These are phyloP conservation scores for Teleogryllus occipitalis DNA, from an alignment of 1,140 invertebrate species.

Conservation along the genomic window DNA sequence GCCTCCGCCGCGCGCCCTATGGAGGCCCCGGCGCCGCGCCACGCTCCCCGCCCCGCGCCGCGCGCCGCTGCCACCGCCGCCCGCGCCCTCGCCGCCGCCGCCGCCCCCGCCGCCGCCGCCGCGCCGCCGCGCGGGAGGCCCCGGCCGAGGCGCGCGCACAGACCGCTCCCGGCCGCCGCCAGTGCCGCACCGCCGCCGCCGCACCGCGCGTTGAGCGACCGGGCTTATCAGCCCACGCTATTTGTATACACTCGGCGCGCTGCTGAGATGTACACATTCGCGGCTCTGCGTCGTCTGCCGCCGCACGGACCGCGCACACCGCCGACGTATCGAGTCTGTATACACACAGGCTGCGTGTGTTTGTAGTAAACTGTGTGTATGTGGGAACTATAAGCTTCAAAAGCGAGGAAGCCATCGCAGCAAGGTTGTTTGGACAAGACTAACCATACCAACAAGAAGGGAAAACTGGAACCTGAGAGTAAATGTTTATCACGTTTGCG, in stretches of 20 bases:
- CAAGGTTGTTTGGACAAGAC: conserved; percentile 16
- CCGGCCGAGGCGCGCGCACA: too few relatives aligned
- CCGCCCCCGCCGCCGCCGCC: too few relatives aligned
- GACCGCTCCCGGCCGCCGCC: too few relatives aligned
- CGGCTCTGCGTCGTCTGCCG: neutral
- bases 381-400: conserved; percentile 17
- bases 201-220: neutral
- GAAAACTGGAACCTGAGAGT: conserved; percentile 11
- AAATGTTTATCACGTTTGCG: conserved; percentile 21
- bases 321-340: conserved; percentile 17
- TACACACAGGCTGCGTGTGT: conserved; percentile 16
- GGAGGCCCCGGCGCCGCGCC: too few relatives aligned
- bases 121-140: too few relatives aligned
- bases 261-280: conserved; percentile 10
- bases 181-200: neutral
- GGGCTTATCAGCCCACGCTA: neutral
- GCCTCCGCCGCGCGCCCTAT: too few relatives aligned
- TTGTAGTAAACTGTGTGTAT: conserved; percentile 20
- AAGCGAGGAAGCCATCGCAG: neutral
- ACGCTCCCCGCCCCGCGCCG: too few relatives aligned
- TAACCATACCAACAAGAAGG: conserved; percentile 14
- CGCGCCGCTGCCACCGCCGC: too few relatives aligned
- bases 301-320: neutral
- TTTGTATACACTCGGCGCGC: conserved; percentile 9
- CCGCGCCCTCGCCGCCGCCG: too few relatives aligned